phyloP scores from a whole-genome alignment of 2,113 vertebrate genomes.

The Macquaria ambigua region DNA sequence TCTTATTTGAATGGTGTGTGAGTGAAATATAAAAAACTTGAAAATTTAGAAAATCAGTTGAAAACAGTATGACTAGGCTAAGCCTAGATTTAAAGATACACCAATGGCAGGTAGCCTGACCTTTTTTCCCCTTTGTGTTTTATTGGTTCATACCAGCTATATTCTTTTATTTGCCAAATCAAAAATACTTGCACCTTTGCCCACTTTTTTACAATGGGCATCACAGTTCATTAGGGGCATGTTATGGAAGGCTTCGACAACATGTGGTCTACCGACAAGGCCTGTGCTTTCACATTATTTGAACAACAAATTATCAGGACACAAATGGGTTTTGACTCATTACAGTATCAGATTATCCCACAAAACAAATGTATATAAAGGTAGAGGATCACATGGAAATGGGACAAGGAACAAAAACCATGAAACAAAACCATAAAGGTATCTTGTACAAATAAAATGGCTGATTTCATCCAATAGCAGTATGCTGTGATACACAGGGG shows the following conservation, averaged over 20 bases:
- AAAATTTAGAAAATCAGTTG: not conserved
- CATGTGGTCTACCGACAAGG: not conserved
- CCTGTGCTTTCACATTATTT: slow-evolving; percentile 5
- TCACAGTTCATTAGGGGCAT: not conserved
- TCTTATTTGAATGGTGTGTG: not conserved
- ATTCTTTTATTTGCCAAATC: slow-evolving; percentile 40
- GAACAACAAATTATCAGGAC: slow-evolving; percentile 4
- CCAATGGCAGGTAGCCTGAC: not conserved
- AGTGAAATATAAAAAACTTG: not conserved
- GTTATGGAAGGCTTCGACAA: not conserved
- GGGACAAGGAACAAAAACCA: not conserved
- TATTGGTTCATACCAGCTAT: not conserved
- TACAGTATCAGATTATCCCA: not conserved
- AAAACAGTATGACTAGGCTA: not conserved
- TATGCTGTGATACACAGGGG: not conserved
- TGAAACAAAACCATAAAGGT: not conserved
- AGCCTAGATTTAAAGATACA: not conserved
- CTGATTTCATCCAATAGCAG: not conserved
- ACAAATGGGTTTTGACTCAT: not conserved
- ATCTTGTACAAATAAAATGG: not conserved
- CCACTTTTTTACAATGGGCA: not conserved
- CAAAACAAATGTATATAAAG: not conserved
- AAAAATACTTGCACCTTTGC: slow-evolving; percentile 4
- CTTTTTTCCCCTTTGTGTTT: not conserved
- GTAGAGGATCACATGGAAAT: not conserved